Evolutionary conservation across 2,888 invertebrate genomes (phyloP).

Genomic region (Phyllotreta striolata): DNA sequence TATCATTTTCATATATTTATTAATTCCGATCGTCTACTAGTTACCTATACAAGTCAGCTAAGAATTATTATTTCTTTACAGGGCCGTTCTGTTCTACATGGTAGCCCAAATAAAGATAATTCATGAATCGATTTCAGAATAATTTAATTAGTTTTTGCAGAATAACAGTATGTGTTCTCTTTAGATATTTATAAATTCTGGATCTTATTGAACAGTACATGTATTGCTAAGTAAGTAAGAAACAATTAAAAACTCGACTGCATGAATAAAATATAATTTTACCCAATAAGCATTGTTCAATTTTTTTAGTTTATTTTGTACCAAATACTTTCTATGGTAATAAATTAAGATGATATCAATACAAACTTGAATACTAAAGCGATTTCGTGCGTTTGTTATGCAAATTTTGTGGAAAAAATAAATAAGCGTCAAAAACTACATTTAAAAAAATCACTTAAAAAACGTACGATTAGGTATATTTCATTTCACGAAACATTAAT

Average conservation of each 20-base stretch:
- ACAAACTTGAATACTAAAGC: not conserved
- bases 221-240: no score
- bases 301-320: slow-evolving; percentile 2
- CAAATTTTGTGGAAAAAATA: slow-evolving; percentile 5
- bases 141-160: no score
- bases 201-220: no score
- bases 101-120: no score
- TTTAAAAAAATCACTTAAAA: not conserved
- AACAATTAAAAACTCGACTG: no score
- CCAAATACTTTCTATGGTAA: not conserved
- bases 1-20: slow-evolving; percentile 33
- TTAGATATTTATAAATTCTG: no score
- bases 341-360: slow-evolving; percentile 12
- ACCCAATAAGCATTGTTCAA: no score
- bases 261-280: no score
- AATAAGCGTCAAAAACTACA: slow-evolving; percentile 3
- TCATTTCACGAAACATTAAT: no score
- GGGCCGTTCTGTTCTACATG: not conserved
- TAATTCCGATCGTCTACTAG: slow-evolving; percentile 28
- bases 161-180: no score
- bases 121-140: no score
- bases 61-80: slow-evolving; percentile 29
- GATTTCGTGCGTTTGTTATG: slow-evolving; percentile 11
- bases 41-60: slow-evolving; percentile 28
- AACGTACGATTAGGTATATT: slow-evolving; percentile 3